Base-by-base conservation (phyloP, 2,113 vertebrate species). In the Rhagologus leucostigma region DNA sequence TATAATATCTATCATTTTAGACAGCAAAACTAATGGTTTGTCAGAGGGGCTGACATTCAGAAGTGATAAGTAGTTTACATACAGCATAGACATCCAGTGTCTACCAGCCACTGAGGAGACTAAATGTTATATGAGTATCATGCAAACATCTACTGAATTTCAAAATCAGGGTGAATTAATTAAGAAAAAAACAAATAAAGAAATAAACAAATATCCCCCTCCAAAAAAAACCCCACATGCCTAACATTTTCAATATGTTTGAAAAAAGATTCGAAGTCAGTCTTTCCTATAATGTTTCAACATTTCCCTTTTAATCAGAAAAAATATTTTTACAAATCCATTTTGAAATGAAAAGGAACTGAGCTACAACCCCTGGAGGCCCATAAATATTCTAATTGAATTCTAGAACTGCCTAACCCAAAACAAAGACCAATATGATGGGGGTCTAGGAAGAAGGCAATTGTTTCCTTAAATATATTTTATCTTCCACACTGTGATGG, bases 201-300 rank as follows among this genome's bases (percentile, higher is more conserved):
- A 16, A 27, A 16, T 4, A 29, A 55, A 49, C 15, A 52, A 67
- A 27, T 13, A 23, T 3, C 1, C 13, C 4, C 2, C 12, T 27
- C 24, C 1, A 41, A n/a, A 75, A 37, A 37, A 37, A 37, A 6
- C 0, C 1, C 3, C 47, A 52, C 5, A n/a, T 39, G 21, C 26
- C 26, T 47, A 46, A 63, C 7, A 57, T 64, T 86, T 84, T 77
- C 26, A 35, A 19, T n/a, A 6, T 65, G 47, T 49, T 42, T 37
- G 16, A 30, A 65, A 90, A 86, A 64, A 47, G 22, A 4, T 29
- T 37, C 9, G 37, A 35, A 78, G 12, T 1, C 24, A 27, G 6
- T 42, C 30, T 70, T 63, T 78, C 13, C 7, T 41, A 6, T 32
- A 56, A 41, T 23, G 16, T 44, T 88, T 83, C n/a, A 69, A 4